These are phyloP conservation scores for Acromyrmex heyeri DNA, from an alignment of 1,140 invertebrate species.

Conservation along the genomic window DNA sequence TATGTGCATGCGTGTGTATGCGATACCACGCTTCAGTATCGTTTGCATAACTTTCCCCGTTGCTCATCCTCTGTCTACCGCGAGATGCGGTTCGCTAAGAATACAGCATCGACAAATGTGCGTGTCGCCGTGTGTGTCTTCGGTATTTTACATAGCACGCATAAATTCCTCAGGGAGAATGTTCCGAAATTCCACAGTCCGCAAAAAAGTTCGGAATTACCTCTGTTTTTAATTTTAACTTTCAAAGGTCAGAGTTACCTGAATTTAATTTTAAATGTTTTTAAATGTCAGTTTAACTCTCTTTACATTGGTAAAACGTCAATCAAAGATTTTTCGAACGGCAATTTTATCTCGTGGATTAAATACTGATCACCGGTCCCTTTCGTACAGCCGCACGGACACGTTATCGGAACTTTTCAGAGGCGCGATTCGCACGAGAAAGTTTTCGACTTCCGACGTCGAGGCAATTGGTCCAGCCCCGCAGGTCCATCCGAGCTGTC, in stretches of 20 bases:
- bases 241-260: background rate
- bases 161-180: background rate
- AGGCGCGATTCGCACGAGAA: slow-evolving; percentile 37
- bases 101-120: slow-evolving; percentile 4
- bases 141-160: background rate
- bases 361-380: background rate
- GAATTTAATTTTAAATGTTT: background rate
- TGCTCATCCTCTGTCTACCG: background rate
- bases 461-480: slow-evolving; percentile 59
- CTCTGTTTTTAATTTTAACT: background rate
- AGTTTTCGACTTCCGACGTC: slow-evolving; percentile 67
- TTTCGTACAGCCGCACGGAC: slow-evolving; percentile 45
- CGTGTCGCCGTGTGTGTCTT: background rate
- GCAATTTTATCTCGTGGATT: background rate
- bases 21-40: slow-evolving; percentile 31
- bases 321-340: slow-evolving; percentile 16
- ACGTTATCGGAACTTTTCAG: slow-evolving; percentile 57
- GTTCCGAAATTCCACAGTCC: background rate
- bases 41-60: slow-evolving; percentile 67
- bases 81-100: slow-evolving; percentile 9
- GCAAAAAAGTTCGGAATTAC: background rate
- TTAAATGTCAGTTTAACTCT: background rate
- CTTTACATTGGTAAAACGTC: background rate
- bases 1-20: slow-evolving; percentile 17
- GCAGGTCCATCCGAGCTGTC: slow-evolving; percentile 63